Evolutionary conservation across 1,140 invertebrate species (phyloP), one percentile per base, ranked within the genome.

Genomic region (Caenorhabditis remanei): DNA sequence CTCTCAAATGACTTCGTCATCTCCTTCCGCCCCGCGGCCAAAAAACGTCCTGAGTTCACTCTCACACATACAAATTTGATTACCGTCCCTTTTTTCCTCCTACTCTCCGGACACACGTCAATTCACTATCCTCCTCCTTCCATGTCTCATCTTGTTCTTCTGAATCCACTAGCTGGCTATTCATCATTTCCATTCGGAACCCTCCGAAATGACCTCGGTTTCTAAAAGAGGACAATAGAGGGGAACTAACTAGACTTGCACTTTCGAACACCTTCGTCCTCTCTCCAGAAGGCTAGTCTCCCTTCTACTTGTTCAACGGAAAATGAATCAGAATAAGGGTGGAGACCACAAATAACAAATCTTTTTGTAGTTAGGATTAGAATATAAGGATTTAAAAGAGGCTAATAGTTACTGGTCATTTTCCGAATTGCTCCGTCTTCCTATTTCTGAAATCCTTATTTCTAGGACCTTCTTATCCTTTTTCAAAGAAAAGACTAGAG

Each of bases 61-160:
- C 24, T 43, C 13, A 71, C 65, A 71, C 65, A 43, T 71, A 43
- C 65, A 71, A 71, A 71, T 71, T 71, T 71, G 65, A 71, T 71
- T 71, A 71, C 65, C 65, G 41, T 65, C 61, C 61, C 13, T 40
- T 9, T 24, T 8, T 41, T 24, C 32, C 32, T 8, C 16, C 61
- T 32, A 19, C 56, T 58, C 56, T n/a, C 21, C 56, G 56, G 56
- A 58, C 19, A 58, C 8, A n/a, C 16, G 56, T 58, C 56, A n/a
- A n/a, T 58, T 58, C 56, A 0, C 8, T 5, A 4, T 11, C 8
- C 8, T 58, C n/a, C 1, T 5, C 16, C 19, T 14, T n/a, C 61
- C 16, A 24, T n/a, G 32, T 65, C 61, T 61, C 56, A 61, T 61
- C 56, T 61, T 61, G 19, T 61, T 61, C 56, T 21, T 61, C 56